Base-by-base conservation (phyloP, 2,888 invertebrate species). In the Boloria euphrosyne region DNA sequence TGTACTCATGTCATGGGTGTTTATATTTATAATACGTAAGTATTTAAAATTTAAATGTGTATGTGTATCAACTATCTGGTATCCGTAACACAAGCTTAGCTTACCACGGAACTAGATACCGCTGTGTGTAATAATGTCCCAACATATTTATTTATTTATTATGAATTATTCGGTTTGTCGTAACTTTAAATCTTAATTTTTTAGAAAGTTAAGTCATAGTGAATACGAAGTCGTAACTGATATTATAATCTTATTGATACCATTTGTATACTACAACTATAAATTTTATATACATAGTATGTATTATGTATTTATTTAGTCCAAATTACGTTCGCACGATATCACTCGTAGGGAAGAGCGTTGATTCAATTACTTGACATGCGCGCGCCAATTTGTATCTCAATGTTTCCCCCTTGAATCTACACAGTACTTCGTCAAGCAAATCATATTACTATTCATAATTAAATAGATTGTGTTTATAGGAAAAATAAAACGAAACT, bases 331-430 rank as follows among this genome's bases (percentile, higher is more conserved):
- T 74, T 79, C 80, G 79, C 75, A 71, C 71, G 76, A 73, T 73
- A 73, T 72, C 71, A 63, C 54, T 62, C 67, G 68, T 61, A 66
- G 69, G 65, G 71, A 73, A 78, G 89, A 89, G 88, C 79, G 75
- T 78, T 89, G 84, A 92, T 91, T 88, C 83, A 89, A 87, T 92
- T 90, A 90, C 81, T 82, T 82, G 91, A 85, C 88, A 89, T 88
- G 86, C 87, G 81, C 86, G 80, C 84, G 84, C 86, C 90, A 90
- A 90, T 90, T 90, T 89, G 90, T 89, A 85, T 78, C 80, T 68
- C 69, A 78, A 79, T 73, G 65, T 68, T 67, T 69, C 75, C 76
- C 78, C 74, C 79, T 73, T 76, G 78, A 75, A 78, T 78, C 78
- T 76, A 71, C 75, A 71, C 73, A 76, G 75, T 76, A 76, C 74